Conservation (phyloP, 2,797 vertebrate genomes). For the Sciurus carolinensis region DNA sequence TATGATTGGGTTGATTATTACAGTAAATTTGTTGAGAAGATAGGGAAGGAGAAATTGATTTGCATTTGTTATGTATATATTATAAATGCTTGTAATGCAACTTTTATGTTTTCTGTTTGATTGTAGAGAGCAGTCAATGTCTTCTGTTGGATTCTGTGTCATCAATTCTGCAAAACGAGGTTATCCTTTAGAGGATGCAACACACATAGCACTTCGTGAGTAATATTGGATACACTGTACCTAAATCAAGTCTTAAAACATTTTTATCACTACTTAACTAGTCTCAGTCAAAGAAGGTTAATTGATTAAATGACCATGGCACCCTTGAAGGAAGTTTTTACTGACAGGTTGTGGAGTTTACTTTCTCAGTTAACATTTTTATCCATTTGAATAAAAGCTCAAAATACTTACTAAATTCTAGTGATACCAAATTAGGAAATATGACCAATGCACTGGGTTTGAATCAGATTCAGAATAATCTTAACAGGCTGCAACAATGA, state of each 20-base stretch:
- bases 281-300: not conserved
- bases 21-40: not conserved
- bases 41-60: not conserved
- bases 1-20: not conserved
- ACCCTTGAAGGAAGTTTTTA: not conserved
- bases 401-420: not conserved
- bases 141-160: conserved; percentile 95
- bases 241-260: not conserved
- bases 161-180: conserved; percentile 96
- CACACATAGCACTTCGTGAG: conserved; percentile 99
- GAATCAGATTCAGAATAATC: conserved; percentile 41
- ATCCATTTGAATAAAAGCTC: conserved; percentile 9
- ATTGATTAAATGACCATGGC: not conserved
- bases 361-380: conserved; percentile 39
- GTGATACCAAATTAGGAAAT: not conserved
- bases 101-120: conserved; percentile 73
- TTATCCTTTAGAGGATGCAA: conserved; percentile 97
- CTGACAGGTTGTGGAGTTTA: not conserved
- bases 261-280: not conserved
- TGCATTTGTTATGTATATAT: conserved; percentile 9
- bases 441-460: not conserved
- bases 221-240: not conserved
- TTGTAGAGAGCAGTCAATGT: conserved; percentile 96
- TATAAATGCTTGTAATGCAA: not conserved
- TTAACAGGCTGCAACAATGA: not conserved